A percentile compares a stretch with the other conserved stretches of the same genome.
Conservation (phyloP, 2,888 invertebrate species). For the Polydrusus tereticollis region DNA sequence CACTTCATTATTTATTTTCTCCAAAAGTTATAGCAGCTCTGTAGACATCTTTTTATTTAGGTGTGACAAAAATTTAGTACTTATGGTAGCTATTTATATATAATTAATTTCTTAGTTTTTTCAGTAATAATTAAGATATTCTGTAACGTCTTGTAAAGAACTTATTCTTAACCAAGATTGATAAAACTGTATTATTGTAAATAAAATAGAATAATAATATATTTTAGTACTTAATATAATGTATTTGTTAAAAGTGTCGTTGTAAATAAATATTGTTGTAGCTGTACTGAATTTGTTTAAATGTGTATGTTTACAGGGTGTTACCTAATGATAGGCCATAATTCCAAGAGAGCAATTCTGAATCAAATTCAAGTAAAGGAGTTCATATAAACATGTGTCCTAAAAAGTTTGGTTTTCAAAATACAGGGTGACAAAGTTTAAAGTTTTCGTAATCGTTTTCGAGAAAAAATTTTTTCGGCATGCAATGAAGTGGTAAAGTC, state of each 20-base stretch:
- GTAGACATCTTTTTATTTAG: neutral
- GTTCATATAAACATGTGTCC: too few relatives aligned
- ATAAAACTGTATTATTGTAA: conserved; percentile 22
- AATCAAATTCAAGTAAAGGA: too few relatives aligned
- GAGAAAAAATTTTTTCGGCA: too few relatives aligned
- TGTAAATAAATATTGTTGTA: conserved; percentile 9
- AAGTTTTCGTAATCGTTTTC: too few relatives aligned
- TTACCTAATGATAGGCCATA: too few relatives aligned
- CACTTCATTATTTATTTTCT: neutral
- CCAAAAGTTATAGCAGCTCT: neutral
- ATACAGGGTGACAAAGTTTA: too few relatives aligned
- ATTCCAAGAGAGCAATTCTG: too few relatives aligned
- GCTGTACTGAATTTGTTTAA: neutral
- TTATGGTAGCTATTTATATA: conserved; percentile 16
- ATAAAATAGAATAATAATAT: neutral
- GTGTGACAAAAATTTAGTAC: conserved; percentile 11
- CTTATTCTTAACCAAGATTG: too few relatives aligned
- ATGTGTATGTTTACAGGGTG: neutral
- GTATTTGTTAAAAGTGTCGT: conserved; percentile 1
- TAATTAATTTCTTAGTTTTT: conserved; percentile 17
- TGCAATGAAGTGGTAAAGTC: too few relatives aligned
- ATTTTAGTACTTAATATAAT: conserved; percentile 11
- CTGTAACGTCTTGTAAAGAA: too few relatives aligned
- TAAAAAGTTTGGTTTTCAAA: too few relatives aligned
- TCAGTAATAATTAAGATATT: neutral